A percentile compares a stretch with the other conserved stretches of the same genome.
These are phyloP conservation scores for Tympanuchus pallidicinctus DNA, from an alignment of 2,113 vertebrate genomes.

Conservation along the genomic window DNA sequence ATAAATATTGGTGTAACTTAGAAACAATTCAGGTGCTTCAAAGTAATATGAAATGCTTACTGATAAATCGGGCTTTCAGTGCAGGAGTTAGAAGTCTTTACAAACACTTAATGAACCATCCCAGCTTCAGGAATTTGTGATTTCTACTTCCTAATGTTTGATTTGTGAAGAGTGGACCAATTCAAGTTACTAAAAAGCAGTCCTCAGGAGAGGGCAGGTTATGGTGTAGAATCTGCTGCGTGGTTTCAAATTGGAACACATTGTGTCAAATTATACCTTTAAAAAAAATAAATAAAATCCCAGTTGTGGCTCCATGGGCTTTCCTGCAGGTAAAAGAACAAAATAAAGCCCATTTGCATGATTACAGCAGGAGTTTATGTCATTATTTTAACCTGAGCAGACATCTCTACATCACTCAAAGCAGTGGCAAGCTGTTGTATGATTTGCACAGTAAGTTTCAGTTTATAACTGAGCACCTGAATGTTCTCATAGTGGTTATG, in stretches of 20 bases:
- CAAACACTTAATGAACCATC: not conserved
- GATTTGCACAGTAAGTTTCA: conserved; percentile 9
- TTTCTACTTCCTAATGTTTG: not conserved
- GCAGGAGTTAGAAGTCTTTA: not conserved
- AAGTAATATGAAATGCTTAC: not conserved
- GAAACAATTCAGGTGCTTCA: not conserved
- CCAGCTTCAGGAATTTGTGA: not conserved
- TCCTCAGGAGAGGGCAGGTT: not conserved
- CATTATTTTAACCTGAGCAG: conserved; percentile 8
- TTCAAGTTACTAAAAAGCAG: not conserved
- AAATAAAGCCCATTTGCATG: not conserved
- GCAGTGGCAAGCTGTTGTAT: not conserved
- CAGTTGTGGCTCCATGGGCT: not conserved
- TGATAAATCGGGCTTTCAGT: not conserved
- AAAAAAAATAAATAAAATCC: not conserved
- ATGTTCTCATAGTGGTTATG: not conserved
- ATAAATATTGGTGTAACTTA: not conserved
- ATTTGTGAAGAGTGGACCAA: not conserved
- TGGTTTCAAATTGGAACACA: conserved; percentile 15
- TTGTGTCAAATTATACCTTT: conserved; percentile 15
- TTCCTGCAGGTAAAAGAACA: conserved; percentile 30
- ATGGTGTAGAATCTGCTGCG: not conserved
- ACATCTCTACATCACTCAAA: not conserved
- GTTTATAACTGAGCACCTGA: not conserved
- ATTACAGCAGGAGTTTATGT: not conserved